phyloP scores from a whole-genome alignment of 2,888 invertebrate genomes.

The Rhingia campestris region DNA sequence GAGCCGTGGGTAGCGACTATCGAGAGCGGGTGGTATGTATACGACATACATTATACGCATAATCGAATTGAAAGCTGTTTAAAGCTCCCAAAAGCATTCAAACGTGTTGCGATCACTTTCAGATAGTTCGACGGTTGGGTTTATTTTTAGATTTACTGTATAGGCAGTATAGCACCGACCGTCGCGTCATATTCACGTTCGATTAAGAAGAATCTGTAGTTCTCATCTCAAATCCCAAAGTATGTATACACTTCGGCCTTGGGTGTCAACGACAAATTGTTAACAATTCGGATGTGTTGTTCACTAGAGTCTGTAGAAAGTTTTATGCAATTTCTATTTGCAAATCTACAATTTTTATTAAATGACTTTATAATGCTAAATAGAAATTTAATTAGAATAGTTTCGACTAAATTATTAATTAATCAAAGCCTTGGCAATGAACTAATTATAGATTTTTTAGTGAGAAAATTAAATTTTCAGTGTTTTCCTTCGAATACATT shows the following conservation, averaged over 20 bases:
- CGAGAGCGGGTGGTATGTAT: conserved; percentile 15
- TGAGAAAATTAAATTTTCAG: conserved; percentile 64
- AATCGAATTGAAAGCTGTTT: background rate
- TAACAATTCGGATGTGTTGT: conserved; percentile 42
- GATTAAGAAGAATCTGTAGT: conserved; percentile 41
- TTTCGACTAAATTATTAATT: conserved; percentile 23
- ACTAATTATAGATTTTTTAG: conserved; percentile 80
- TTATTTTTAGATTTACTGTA: conserved; percentile 62
- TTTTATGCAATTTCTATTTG: conserved; percentile 60
- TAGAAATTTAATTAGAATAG: background rate
- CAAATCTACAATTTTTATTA: conserved; percentile 20
- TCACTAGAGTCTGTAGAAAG: conserved; percentile 38
- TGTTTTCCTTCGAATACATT: conserved; percentile 42
- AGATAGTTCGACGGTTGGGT: conserved; percentile 43
- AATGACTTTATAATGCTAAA: background rate
- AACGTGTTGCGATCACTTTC: conserved; percentile 52
- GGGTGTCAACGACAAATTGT: conserved; percentile 53
- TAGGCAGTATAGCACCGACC: conserved; percentile 66
- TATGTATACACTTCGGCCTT: conserved; percentile 68
- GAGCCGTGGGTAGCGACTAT: background rate
- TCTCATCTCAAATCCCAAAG: conserved; percentile 63
- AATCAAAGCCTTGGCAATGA: conserved; percentile 79
- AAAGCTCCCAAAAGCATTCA: conserved; percentile 45
- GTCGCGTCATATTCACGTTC: conserved; percentile 55
- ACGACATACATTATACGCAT: too few species aligned